These are phyloP conservation scores for Leuciscus waleckii DNA, from an alignment of 2,797 vertebrate species.

Conservation along the genomic window DNA sequence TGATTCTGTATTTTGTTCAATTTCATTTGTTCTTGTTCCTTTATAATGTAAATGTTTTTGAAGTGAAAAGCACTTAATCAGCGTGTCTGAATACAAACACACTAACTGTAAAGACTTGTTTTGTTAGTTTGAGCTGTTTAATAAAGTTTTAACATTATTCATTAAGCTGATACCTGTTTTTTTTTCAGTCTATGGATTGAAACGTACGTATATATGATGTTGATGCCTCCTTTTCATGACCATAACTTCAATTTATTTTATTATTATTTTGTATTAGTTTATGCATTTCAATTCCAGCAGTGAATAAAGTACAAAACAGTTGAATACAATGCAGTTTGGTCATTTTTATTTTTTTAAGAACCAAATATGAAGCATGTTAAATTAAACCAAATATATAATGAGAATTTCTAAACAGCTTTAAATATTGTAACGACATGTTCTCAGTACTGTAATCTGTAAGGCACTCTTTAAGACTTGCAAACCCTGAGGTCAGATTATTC, in stretches of 20 bases:
- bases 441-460: conserved; percentile 29
- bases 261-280: neutral
- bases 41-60: conserved; percentile 71
- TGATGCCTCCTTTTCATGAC: neutral
- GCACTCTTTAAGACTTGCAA: conserved; percentile 48
- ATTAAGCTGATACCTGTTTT: conserved; percentile 56
- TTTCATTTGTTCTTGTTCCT: conserved; percentile 63
- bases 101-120: conserved; percentile 71
- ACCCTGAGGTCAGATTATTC: conserved; percentile 35
- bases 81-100: conserved; percentile 80
- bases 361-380: conserved; percentile 1
- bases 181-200: neutral
- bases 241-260: neutral
- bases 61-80: conserved; percentile 78
- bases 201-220: neutral
- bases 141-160: conserved; percentile 72
- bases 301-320: neutral
- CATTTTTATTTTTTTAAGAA: conserved; percentile 7
- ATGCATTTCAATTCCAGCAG: neutral
- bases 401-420: conserved; percentile 16
- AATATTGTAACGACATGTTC: neutral
- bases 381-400: conserved; percentile 20
- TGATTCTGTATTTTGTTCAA: conserved; percentile 54
- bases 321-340: neutral
- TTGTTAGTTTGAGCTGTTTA: conserved; percentile 71